phyloP scores from a whole-genome alignment of 2,888 invertebrate genomes.

The Zeuzera pyrina region DNA sequence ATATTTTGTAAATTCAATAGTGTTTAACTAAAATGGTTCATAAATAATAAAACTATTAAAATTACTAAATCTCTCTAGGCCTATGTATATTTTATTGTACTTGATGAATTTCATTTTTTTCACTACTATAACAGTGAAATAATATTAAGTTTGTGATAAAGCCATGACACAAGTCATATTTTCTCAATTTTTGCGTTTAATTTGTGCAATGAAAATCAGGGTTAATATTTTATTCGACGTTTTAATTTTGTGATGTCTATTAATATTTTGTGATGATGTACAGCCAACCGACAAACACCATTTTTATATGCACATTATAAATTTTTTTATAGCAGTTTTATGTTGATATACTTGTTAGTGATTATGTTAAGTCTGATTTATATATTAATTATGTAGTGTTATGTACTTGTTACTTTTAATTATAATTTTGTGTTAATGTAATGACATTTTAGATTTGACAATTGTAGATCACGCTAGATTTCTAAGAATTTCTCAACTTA shows the following conservation, averaged over 20 bases:
- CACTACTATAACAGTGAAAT: no score
- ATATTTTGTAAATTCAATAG: no score
- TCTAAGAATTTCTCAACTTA: no score
- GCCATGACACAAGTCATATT: constrained; percentile 31
- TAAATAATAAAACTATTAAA: no score
- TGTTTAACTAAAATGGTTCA: no score
- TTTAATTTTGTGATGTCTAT: constrained; percentile 22
- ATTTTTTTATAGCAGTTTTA: constrained; percentile 38
- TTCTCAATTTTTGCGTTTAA: constrained; percentile 4
- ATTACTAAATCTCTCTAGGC: no score
- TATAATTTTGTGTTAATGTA: constrained; percentile 27
- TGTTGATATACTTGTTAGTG: constrained; percentile 43
- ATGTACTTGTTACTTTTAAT: constrained; percentile 51
- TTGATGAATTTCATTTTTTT: no score
- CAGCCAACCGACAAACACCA: no score
- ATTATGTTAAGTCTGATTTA: constrained; percentile 55
- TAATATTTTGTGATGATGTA: constrained; percentile 23
- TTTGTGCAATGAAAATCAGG: constrained; percentile 31
- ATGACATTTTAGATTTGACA: no score
- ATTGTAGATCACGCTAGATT: no score
- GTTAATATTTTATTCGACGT: constrained; percentile 18
- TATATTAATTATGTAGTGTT: constrained; percentile 39
- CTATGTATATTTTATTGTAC: no score
- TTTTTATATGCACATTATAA: constrained; percentile 45
- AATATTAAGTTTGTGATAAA: constrained; percentile 25